phyloP scores from a whole-genome alignment of 2,113 vertebrate species.

The Gnathonemus echidnorhynchus region DNA sequence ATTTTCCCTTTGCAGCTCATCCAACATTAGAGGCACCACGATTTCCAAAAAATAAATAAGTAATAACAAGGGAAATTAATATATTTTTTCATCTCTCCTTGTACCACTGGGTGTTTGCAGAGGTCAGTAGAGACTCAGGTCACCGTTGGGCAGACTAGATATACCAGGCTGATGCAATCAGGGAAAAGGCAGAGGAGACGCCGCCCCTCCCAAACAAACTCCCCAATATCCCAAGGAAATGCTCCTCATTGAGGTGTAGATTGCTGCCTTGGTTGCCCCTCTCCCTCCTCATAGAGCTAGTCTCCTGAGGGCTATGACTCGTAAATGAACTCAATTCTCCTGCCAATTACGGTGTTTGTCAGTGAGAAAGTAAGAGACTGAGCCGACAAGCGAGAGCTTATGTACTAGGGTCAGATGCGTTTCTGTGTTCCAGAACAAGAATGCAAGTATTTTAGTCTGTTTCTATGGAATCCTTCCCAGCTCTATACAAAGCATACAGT shows the following conservation, averaged over 20 bases:
- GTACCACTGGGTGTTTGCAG: background rate
- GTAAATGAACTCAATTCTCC: background rate
- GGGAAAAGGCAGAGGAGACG: background rate
- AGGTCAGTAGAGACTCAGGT: background rate
- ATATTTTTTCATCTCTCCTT: background rate
- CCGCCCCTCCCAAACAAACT: background rate
- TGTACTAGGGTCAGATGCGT: background rate
- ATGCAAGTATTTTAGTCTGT: background rate
- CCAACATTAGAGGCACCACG: background rate
- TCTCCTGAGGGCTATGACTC: background rate
- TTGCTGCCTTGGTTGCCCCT: background rate
- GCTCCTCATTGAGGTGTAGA: background rate
- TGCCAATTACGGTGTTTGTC: background rate
- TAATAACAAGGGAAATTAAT: background rate
- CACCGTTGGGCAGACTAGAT: background rate
- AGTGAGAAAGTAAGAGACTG: background rate
- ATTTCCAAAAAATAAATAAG: background rate
- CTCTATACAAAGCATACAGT: background rate
- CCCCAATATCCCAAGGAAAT: background rate
- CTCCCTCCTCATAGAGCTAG: background rate
- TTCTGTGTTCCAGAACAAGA: background rate
- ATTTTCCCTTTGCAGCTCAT: background rate
- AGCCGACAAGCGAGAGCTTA: background rate
- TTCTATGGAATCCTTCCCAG: background rate
- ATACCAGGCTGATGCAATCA: background rate